Evolutionary conservation across 1,140 invertebrate genomes (phyloP), one percentile per base, ranked within the genome.

Genomic region (Leptoteleia sp.): DNA sequence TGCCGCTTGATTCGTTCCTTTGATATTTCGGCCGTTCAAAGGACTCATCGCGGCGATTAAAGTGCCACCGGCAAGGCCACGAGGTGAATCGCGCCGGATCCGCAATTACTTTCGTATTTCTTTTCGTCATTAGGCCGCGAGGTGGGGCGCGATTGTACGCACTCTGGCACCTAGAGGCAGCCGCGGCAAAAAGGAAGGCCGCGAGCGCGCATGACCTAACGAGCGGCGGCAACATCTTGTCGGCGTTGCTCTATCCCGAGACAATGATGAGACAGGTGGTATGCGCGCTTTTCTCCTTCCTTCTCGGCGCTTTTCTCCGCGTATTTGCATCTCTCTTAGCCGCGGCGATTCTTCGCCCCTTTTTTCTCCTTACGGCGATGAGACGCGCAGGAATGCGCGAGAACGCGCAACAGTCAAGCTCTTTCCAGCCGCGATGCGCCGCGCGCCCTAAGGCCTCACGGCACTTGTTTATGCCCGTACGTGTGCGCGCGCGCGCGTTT

Each of bases 221-320:
- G 76, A 80, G 79, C 68, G 50, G 50, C 65, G 76, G 68, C 72
- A 84, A 83, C 85, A 85, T 88, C 84, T 85, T 86, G 85, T 81
- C 76, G 79, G 79, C 82, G 68, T 78, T 77, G 61, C 81, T 85
- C 85, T 86, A 86, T 86, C 84, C 84, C 79, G 81, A 84, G 83
- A 79, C 79, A 80, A 82, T 70, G 83, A 85, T 86, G 77, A 79
- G 84, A 87, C 84, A 85, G 85, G 83, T 87, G 86, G 85, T 76
- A 75, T 62, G 61, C 65, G 48, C 61, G 17, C 43, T 79, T 80
- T 68, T 54, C 61, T 55, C 57, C n/a, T n/a, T n/a, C n/a, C n/a
- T n/a, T n/a, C n/a, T n/a, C n/a, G n/a, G n/a, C n/a, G n/a, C n/a
- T n/a, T n/a, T n/a, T 72, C 43, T 35, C 29, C 6, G 57, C 3